These are phyloP conservation scores for Leptobrachium leishanense DNA, from an alignment of 2,113 vertebrate species.

Conservation along the genomic window DNA sequence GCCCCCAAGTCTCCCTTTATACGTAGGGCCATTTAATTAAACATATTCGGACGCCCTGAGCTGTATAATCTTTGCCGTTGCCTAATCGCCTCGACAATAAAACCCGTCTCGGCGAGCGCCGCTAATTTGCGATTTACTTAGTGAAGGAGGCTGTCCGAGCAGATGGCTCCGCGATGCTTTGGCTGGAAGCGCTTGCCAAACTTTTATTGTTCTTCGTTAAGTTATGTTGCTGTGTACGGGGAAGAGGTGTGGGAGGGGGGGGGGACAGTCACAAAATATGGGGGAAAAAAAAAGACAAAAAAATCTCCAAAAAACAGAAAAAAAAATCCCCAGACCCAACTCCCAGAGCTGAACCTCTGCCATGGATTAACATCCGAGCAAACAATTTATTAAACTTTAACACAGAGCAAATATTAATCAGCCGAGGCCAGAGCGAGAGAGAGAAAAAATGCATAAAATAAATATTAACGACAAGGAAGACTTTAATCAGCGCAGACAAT, in stretches of 20 bases:
- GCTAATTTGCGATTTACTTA: conserved; percentile 60
- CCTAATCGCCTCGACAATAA: conserved; percentile 57
- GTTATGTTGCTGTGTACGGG: conserved; percentile 11
- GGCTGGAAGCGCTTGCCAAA: conserved; percentile 49
- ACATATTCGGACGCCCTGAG: conserved; percentile 52
- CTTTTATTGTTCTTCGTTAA: conserved; percentile 52
- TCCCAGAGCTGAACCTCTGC: conserved; percentile 49
- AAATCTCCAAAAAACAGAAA: conserved; percentile 12
- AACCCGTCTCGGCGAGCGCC: conserved; percentile 33
- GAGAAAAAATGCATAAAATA: conserved; percentile 41
- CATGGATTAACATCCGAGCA: conserved; percentile 52
- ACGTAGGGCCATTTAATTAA: conserved; percentile 54
- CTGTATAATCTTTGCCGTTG: conserved; percentile 54
- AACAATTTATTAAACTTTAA: conserved; percentile 60
- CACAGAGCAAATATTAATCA: conserved; percentile 59
- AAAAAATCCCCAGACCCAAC: conserved; percentile 35
- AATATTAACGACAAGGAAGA: conserved; percentile 56
- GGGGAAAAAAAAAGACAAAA: too few species aligned
- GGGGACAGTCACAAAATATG: too few species aligned
- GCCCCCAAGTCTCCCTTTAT: conserved; percentile 51
- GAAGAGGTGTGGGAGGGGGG: too few species aligned
- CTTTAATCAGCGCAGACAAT: conserved; percentile 30
- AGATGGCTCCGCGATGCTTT: conserved; percentile 38
- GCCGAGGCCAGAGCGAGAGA: conserved; percentile 48
- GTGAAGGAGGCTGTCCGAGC: conserved; percentile 52